These are phyloP conservation scores for Echeneis naucrates DNA, from an alignment of 2,797 vertebrate species.

Conservation along the genomic window DNA sequence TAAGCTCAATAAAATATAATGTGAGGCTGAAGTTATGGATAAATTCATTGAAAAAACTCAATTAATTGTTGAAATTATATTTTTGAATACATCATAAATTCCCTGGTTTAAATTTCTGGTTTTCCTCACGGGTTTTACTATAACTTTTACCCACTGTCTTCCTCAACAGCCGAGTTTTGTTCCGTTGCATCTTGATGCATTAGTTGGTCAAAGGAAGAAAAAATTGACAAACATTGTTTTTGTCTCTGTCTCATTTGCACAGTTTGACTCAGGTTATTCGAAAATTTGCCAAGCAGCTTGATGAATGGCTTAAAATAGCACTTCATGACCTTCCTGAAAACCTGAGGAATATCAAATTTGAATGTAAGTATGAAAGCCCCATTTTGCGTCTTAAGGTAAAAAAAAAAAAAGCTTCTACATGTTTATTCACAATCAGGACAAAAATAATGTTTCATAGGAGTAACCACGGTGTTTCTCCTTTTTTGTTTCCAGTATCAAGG, in stretches of 20 bases:
- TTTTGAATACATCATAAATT: neutral
- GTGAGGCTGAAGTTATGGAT: neutral
- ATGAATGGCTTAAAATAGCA: constrained; percentile 98
- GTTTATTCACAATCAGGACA: neutral
- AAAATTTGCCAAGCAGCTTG: constrained; percentile 99
- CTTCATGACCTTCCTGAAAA: constrained; percentile 98
- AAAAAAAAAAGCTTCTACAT: neutral
- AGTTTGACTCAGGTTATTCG: constrained; percentile 99
- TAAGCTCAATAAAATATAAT: neutral
- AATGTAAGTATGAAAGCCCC: constrained; percentile 85
- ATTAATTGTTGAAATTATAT: neutral
- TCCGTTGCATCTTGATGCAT: neutral
- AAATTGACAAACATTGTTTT: neutral
- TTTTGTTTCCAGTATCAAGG: constrained; percentile 91
- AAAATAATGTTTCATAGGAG: neutral
- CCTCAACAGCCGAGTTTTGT: neutral
- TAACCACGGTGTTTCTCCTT: constrained; percentile 6
- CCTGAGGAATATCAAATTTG: constrained; percentile 98
- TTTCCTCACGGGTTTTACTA: neutral
- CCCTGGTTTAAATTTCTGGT: too few species aligned
- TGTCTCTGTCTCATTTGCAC: constrained; percentile 35
- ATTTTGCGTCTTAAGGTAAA: neutral
- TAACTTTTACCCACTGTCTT: neutral
- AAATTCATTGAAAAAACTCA: neutral
- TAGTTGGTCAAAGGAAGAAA: neutral